Percentiles rank a stretch among this genome's conserved stretches.
Conservation (phyloP, 2,888 invertebrate genomes). For the Agrotis puta region DNA sequence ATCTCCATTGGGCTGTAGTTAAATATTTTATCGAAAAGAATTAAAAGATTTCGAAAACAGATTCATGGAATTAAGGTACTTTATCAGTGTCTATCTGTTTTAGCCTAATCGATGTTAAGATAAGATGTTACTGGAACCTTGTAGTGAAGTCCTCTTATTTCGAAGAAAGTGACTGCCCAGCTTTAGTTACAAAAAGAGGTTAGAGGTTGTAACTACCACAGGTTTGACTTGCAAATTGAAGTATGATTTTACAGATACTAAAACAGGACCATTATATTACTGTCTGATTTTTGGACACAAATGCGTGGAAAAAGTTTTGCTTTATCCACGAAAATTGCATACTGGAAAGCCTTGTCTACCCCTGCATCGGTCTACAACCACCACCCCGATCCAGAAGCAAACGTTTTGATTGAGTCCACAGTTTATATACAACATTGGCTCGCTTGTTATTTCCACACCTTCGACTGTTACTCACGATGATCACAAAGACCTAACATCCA, state of each 20-base stretch:
- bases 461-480: conserved; percentile 50
- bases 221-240: no score
- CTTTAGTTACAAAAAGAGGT: neutral
- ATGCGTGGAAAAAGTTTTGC: neutral
- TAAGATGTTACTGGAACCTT: neutral
- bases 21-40: neutral
- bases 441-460: conserved; percentile 73
- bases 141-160: neutral
- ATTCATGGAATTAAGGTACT: no score
- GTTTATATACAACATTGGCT: conserved; percentile 70
- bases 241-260: no score
- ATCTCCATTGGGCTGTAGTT: no score
- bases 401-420: conserved; percentile 70
- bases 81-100: neutral
- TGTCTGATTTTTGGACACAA: neutral
- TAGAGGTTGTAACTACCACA: neutral
- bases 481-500: conserved; percentile 43
- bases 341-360: conserved; percentile 8
- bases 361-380: conserved; percentile 29
- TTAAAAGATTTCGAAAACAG: neutral
- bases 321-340: neutral
- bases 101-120: neutral
- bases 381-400: conserved; percentile 66
- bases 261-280: neutral
- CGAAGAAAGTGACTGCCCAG: neutral